These are phyloP conservation scores for Ceratitis capitata DNA, from an alignment of 1,140 invertebrate species.

Conservation along the genomic window DNA sequence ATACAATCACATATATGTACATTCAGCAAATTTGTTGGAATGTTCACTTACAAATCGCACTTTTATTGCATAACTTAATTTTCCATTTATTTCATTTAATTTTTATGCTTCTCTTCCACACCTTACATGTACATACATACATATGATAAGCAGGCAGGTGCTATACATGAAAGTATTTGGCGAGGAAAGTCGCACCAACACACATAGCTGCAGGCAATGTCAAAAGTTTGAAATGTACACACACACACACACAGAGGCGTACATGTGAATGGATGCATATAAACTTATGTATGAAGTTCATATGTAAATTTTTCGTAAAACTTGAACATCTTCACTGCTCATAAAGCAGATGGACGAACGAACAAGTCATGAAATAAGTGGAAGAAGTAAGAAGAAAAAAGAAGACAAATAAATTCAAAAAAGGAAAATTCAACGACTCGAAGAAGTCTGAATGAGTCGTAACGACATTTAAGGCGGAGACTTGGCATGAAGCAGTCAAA, in stretches of 20 bases:
- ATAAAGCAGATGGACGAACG: too few species aligned
- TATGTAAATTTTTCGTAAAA: neutral
- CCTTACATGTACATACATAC: neutral
- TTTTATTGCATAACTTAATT: neutral
- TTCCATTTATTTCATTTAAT: neutral
- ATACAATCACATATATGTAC: neutral
- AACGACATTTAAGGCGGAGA: neutral
- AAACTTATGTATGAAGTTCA: neutral
- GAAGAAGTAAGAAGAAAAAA: neutral
- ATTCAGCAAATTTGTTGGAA: too few species aligned
- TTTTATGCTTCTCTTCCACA: neutral
- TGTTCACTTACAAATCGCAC: neutral
- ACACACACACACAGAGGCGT: neutral
- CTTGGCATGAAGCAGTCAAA: neutral
- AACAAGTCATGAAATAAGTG: neutral
- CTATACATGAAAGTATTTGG: neutral
- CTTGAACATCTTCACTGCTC: neutral
- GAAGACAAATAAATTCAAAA: too few species aligned
- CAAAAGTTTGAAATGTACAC: conserved; percentile 15
- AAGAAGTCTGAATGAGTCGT: neutral
- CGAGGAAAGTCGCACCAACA: neutral
- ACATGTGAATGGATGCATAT: neutral
- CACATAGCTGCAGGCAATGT: conserved; percentile 30
- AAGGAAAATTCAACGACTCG: neutral
- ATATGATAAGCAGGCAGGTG: too few species aligned